Evolutionary conservation across 2,797 vertebrate species (phyloP).

Genomic region (Falco berigora): DNA sequence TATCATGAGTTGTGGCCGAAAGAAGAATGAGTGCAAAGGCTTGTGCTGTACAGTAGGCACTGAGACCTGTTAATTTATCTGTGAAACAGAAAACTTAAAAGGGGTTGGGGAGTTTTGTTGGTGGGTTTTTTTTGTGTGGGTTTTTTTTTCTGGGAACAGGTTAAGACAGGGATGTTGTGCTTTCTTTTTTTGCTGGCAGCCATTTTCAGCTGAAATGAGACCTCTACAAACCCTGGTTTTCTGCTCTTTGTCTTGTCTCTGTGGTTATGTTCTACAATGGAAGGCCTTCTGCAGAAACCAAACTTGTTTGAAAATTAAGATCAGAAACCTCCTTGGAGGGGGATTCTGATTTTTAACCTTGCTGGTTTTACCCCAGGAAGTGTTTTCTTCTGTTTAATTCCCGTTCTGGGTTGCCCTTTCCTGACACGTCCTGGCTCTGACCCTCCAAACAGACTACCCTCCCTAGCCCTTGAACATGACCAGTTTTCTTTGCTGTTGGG

Average conservation of each 20-base stretch:
- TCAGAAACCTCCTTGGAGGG: not conserved
- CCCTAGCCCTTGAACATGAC: not conserved
- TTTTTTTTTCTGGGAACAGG: not conserved
- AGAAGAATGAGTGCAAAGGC: not conserved
- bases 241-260: not conserved
- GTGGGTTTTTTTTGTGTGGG: not conserved
- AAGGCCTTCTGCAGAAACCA: not conserved
- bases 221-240: not conserved
- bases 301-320: not conserved
- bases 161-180: not conserved
- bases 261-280: not conserved
- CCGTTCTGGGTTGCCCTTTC: not conserved
- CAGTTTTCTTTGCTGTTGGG: not conserved
- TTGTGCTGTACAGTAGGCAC: not conserved
- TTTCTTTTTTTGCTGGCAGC: not conserved
- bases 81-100: not conserved
- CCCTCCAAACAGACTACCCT: not conserved
- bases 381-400: not conserved
- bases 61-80: not conserved
- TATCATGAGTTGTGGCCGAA: not conserved
- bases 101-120: not conserved
- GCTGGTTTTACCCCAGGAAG: not conserved
- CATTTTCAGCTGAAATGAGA: not conserved
- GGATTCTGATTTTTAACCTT: not conserved
- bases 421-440: not conserved